Percentiles rank a stretch among this genome's conserved stretches.
Conservation (phyloP, 2,113 vertebrate species). For the Semicossyphus pulcher region DNA sequence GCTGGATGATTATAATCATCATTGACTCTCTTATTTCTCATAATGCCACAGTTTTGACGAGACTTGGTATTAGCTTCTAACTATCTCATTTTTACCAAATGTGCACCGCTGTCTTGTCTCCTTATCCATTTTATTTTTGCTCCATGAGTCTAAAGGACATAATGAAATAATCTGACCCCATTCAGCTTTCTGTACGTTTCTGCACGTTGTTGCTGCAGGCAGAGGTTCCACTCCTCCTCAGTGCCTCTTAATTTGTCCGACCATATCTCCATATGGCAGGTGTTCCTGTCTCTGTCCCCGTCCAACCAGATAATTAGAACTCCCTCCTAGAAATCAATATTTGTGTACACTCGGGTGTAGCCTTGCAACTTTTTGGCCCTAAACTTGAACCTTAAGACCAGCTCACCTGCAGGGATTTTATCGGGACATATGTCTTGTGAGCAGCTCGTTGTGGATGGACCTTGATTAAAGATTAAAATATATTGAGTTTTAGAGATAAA, state of each 20-base stretch:
- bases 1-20: too few relatives aligned
- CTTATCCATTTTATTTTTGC: slow-evolving; percentile 4
- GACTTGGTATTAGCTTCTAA: too few relatives aligned
- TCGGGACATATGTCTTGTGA: not conserved
- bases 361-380: not conserved
- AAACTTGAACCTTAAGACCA: slow-evolving; percentile 5
- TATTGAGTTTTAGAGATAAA: not conserved
- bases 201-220: not conserved
- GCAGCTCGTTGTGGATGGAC: not conserved
- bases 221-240: not conserved
- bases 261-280: not conserved
- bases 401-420: not conserved
- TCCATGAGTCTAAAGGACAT: not conserved
- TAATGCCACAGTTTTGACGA: too few relatives aligned
- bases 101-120: too few relatives aligned
- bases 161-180: not conserved
- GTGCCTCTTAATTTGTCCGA: not conserved
- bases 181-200: not conserved
- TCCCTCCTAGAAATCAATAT: not conserved
- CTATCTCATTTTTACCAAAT: too few relatives aligned
- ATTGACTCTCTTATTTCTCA: too few relatives aligned
- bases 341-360: not conserved
- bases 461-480: not conserved
- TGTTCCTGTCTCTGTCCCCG: not conserved
- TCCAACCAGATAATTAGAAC: not conserved